Evolutionary conservation across 2,888 invertebrate species (phyloP).

Genomic region (Allacma fusca): DNA sequence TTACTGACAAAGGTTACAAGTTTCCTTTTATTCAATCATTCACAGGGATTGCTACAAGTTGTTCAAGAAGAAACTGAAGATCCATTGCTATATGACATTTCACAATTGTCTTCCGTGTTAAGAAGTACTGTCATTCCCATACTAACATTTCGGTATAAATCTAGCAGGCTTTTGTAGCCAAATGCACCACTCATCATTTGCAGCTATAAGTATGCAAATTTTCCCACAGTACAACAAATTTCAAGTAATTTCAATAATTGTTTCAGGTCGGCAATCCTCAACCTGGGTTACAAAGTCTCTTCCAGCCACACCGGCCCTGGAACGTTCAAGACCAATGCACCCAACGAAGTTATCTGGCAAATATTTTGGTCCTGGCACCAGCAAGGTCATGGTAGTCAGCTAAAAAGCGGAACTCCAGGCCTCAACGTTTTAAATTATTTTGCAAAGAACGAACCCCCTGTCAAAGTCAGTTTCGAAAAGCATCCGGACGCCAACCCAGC

Average conservation of each 20-base stretch:
- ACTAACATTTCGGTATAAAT: constrained; percentile 74
- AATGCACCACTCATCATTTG: too few species aligned
- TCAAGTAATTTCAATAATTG: too few species aligned
- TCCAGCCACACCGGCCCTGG: constrained; percentile 87
- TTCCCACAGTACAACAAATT: too few species aligned
- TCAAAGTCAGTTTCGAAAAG: constrained; percentile 67
- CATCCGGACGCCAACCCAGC: constrained; percentile 80
- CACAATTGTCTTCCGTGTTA: constrained; percentile 77
- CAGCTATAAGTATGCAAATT: too few species aligned
- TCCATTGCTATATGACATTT: constrained; percentile 87
- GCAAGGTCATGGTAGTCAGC: constrained; percentile 71
- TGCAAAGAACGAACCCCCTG: constrained; percentile 61
- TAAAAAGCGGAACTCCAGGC: constrained; percentile 65
- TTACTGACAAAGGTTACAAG: too few species aligned
- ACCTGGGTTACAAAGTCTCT: constrained; percentile 90
- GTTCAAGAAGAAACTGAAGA: constrained; percentile 85
- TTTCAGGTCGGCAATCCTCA: constrained; percentile 90
- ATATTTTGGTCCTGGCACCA: constrained; percentile 81
- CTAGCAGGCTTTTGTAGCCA: too few species aligned
- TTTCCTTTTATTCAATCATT: too few species aligned
- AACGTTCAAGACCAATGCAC: constrained; percentile 93
- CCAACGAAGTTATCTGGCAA: constrained; percentile 87
- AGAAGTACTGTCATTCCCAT: constrained; percentile 77
- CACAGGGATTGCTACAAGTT: constrained; percentile 79
- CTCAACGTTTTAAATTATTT: constrained; percentile 46